Conservation (phyloP, 2,113 vertebrate genomes). For the Hiodon tergisus region DNA sequence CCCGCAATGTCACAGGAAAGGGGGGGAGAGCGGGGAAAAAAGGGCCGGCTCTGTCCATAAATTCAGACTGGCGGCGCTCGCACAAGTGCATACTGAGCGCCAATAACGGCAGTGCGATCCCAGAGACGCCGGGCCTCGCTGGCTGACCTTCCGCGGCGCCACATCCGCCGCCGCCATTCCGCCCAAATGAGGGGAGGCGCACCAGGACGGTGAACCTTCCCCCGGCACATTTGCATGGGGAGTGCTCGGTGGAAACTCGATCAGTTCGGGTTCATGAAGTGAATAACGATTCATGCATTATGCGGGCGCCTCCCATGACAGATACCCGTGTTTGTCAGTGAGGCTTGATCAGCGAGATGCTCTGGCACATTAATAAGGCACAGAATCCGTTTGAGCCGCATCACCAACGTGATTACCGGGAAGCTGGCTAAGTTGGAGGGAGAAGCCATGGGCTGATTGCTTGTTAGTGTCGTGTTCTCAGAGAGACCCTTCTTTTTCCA, state of each 20-base stretch:
- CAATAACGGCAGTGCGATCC: conserved; percentile 53
- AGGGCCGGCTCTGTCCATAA: conserved; percentile 22
- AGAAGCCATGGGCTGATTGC: conserved; percentile 62
- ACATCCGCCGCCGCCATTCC: conserved; percentile 59
- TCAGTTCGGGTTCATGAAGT: conserved; percentile 60
- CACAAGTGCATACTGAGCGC: conserved; percentile 60
- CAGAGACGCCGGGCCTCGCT: conserved; percentile 37
- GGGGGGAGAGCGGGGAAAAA: not conserved
- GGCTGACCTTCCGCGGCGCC: conserved; percentile 59
- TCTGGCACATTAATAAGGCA: conserved; percentile 58
- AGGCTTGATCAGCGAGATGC: conserved; percentile 41
- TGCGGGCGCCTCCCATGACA: conserved; percentile 55
- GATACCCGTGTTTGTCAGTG: conserved; percentile 41
- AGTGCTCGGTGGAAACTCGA: conserved; percentile 49
- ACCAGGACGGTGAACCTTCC: conserved; percentile 43
- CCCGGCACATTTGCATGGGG: conserved; percentile 55
- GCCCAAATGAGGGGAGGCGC: conserved; percentile 53
- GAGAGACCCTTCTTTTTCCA: conserved; percentile 47
- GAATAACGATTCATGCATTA: conserved; percentile 74
- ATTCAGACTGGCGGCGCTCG: conserved; percentile 41
- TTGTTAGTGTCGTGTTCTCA: conserved; percentile 59
- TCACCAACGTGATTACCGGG: conserved; percentile 50
- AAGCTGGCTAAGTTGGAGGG: conserved; percentile 51
- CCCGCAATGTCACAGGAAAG: not conserved
- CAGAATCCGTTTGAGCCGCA: conserved; percentile 54